Base-by-base conservation (phyloP, 2,113 vertebrate species). In the Eulemur rufifrons region DNA sequence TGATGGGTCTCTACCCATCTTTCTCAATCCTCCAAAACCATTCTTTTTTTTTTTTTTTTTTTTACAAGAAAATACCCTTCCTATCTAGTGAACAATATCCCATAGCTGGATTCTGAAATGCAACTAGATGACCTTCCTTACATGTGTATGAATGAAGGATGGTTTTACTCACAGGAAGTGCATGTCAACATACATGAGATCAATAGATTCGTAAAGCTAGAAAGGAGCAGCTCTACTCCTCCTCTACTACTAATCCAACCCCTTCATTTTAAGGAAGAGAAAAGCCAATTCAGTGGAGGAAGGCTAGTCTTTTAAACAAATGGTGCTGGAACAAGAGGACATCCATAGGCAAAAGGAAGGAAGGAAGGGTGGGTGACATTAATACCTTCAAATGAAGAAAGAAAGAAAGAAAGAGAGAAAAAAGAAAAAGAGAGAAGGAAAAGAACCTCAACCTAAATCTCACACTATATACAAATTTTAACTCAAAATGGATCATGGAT, bases 191-290 rank as follows among this genome's bases (percentile, higher is more conserved):
- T 69, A 91, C 78, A 63, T 37, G 34, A 42, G 34, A 23, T 88
- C 37, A 90, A 59, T 15, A 59, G n/a, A 64, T 81, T 32, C 50
- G 74, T n/a, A 90, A 80, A 90, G 39, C 34, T 83, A 10, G 47
- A 92, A 76, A 17, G 71, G 32, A 73, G 8, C 39, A 59, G 23
- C 52, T 18, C 52, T 54, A 18, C 17, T 89, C 42, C 52, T 47
- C 21, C n/a, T 50, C n/a, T 86, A 68, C 4, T 63, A 54, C 21
- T 74, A 95, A 91, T 66, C n/a, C 6, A 77, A 42, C 11, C 23
- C 39, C 66, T 93, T 95, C 42, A 64, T 69, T 90, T 80, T 61
- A 96, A 93, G 87, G 86, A 94, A 96, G 71, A 77, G 80, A 80
- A 56, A 66, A 95, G 25, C 27, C 73, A 85, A 47, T 47, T 86